Evolutionary conservation across 2,888 invertebrate genomes (phyloP).

Genomic region (Folsomia manolachei): DNA sequence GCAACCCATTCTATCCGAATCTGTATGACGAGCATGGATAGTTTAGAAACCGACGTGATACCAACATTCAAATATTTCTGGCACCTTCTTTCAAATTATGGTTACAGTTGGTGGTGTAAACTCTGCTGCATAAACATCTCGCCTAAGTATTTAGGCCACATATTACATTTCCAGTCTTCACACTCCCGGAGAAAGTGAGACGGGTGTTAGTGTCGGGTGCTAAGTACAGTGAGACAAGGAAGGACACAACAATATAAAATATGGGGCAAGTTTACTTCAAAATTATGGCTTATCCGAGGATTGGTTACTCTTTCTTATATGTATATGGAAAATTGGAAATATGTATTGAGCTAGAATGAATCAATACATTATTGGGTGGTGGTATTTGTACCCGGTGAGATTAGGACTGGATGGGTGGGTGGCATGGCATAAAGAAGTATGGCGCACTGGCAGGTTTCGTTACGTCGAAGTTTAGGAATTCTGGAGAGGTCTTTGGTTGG

Average conservation of each 20-base stretch:
- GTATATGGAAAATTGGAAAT: constrained; percentile 4
- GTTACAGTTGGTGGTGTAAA: neutral
- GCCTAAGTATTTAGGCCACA: constrained; percentile 8
- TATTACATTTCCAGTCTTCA: constrained; percentile 6
- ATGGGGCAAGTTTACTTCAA: constrained; percentile 2
- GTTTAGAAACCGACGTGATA: constrained; percentile 4
- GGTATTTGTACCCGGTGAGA: neutral
- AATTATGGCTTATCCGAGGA: neutral
- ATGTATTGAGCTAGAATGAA: neutral
- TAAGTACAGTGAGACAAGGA: neutral
- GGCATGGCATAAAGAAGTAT: no score
- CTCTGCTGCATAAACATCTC: constrained; percentile 9
- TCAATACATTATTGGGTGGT: neutral
- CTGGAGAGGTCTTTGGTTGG: neutral
- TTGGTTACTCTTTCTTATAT: no score
- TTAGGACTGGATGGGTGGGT: neutral
- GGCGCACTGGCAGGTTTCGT: neutral
- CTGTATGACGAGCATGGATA: no score
- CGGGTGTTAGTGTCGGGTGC: neutral
- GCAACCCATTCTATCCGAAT: no score
- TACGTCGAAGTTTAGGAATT: neutral
- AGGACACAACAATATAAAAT: constrained; percentile 10
- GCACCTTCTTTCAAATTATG: constrained; percentile 1
- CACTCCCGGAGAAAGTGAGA: neutral
- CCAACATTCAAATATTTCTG: constrained; percentile 12